Evolutionary conservation across 1,140 invertebrate species (phyloP).

Genomic region (Philaenus spumarius): DNA sequence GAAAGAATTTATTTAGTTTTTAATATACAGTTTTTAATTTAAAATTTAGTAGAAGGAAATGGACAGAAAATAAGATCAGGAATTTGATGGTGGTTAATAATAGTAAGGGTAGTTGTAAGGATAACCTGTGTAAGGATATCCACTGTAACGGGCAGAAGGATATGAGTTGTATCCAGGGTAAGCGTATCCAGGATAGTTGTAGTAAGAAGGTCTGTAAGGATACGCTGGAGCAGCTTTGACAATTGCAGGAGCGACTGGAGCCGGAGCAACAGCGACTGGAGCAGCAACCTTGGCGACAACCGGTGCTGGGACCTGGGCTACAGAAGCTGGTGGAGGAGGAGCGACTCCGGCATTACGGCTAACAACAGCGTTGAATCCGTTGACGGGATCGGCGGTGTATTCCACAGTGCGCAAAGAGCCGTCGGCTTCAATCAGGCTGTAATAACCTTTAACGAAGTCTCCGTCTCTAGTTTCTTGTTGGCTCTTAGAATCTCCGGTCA

Average conservation of each 20-base stretch:
- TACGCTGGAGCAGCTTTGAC: neutral
- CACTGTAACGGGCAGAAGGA: neutral
- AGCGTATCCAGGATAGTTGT: conserved; percentile 2
- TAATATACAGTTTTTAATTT: no score
- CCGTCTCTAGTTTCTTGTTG: conserved; percentile 46
- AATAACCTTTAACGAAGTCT: conserved; percentile 45
- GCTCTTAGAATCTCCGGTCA: conserved; percentile 46
- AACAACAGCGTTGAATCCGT: conserved; percentile 58
- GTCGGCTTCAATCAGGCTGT: conserved; percentile 44
- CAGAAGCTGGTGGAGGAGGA: neutral
- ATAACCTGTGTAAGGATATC: conserved; percentile 12
- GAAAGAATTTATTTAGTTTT: no score
- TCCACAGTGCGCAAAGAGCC: conserved; percentile 50
- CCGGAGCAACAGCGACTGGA: neutral
- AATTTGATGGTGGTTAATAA: neutral
- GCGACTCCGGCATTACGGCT: conserved; percentile 37
- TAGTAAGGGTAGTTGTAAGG: conserved; percentile 17
- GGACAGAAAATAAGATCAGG: no score
- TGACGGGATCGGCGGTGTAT: conserved; percentile 51
- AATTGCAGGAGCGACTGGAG: neutral
- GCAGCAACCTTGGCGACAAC: neutral
- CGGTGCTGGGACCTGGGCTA: neutral
- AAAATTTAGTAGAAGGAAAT: no score
- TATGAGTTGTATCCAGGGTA: neutral
- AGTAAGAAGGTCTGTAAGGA: conserved; percentile 4